Conservation (phyloP, 1,140 invertebrate genomes). For the Cherax quadricarinatus region DNA sequence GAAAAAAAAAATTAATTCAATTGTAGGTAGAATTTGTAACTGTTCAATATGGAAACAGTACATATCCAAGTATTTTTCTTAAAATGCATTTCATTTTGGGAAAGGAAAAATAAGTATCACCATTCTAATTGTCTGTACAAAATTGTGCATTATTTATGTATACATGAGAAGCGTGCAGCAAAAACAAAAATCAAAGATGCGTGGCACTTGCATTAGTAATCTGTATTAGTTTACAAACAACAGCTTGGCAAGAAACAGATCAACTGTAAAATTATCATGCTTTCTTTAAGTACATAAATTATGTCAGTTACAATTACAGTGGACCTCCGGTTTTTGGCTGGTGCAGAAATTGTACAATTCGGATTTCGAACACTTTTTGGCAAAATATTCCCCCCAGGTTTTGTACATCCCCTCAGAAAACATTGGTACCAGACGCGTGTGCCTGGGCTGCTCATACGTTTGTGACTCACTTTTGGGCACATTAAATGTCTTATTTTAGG, state of each 20-base stretch:
- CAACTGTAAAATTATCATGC: not conserved
- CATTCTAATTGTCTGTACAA: not conserved
- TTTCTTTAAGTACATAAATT: not conserved
- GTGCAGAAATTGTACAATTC: no score
- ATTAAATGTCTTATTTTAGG: no score
- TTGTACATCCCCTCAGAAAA: no score
- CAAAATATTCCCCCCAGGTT: no score
- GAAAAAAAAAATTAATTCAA: not conserved
- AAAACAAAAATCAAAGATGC: not conserved
- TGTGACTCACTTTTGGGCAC: no score
- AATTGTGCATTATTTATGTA: not conserved
- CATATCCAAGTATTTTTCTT: not conserved
- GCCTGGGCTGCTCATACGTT: no score
- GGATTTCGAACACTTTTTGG: no score
- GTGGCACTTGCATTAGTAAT: not conserved
- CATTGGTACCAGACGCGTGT: no score
- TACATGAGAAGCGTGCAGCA: not conserved
- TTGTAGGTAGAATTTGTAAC: not conserved
- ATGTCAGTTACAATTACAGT: not conserved
- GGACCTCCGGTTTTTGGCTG: no score
- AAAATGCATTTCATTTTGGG: not conserved
- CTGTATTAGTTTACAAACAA: not conserved
- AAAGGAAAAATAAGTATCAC: not conserved
- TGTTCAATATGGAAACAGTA: not conserved
- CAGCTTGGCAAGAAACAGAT: not conserved